Conservation (phyloP, 2,113 vertebrate species). For the Cairina moschata region DNA sequence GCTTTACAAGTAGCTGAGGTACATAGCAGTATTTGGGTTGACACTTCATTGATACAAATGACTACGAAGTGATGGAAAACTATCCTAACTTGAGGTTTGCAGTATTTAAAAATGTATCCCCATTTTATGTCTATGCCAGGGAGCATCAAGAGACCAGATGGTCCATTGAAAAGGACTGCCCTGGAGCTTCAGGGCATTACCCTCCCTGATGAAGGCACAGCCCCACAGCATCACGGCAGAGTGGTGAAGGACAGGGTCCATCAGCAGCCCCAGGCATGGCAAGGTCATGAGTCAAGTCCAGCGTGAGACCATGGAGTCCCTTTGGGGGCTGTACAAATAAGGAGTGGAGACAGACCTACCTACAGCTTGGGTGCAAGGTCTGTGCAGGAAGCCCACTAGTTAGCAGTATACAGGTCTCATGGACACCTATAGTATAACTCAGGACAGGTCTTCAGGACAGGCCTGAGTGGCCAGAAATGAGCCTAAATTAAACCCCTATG, state of each 20-base stretch:
- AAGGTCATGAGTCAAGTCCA: background rate
- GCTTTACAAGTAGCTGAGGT: background rate
- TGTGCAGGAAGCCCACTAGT: background rate
- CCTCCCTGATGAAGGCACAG: background rate
- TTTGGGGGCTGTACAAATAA: background rate
- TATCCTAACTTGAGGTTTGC: background rate
- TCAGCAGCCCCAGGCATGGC: fast-evolving
- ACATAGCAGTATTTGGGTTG: background rate
- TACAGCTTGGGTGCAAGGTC: background rate
- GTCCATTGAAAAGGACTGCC: background rate
- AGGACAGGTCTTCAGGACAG: background rate
- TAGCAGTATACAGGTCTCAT: background rate
- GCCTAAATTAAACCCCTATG: background rate
- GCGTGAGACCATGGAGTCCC: background rate
- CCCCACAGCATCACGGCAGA: background rate
- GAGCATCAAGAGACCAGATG: background rate
- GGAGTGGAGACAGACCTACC: too few species aligned
- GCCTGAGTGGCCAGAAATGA: background rate
- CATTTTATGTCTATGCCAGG: background rate
- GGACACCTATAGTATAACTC: background rate
- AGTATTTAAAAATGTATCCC: background rate
- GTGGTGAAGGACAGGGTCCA: background rate
- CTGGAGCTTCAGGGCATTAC: background rate
- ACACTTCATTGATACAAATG: background rate
- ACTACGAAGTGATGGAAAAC: background rate